These are phyloP conservation scores for Cichladusa arquata DNA, from an alignment of 2,113 vertebrate genomes.

Conservation along the genomic window DNA sequence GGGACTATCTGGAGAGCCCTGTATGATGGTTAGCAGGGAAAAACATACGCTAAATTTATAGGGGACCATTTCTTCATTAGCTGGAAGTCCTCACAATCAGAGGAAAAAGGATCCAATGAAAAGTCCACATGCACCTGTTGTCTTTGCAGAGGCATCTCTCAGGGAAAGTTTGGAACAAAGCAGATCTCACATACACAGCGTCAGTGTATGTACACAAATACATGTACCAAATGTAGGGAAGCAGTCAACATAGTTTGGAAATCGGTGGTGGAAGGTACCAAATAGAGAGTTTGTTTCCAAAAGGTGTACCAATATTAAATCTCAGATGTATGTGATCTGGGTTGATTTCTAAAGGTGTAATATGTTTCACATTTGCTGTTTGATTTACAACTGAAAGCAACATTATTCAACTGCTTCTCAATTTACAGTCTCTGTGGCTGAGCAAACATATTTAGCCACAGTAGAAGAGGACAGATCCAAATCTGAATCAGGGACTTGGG, in stretches of 20 bases:
- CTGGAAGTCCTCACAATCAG: neutral
- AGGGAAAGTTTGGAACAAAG: neutral
- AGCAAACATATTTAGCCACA: neutral
- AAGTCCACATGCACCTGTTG: neutral
- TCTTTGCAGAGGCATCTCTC: neutral
- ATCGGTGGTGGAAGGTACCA: neutral
- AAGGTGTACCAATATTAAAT: neutral
- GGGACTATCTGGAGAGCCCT: neutral
- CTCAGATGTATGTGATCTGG: neutral
- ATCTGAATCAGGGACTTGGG: neutral
- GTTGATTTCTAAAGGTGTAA: neutral
- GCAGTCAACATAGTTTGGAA: neutral
- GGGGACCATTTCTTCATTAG: neutral
- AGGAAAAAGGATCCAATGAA: neutral
- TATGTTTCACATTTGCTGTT: neutral
- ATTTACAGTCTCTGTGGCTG: neutral
- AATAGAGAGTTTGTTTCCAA: neutral
- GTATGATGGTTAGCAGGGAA: neutral
- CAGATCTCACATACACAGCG: fast-evolving
- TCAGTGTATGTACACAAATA: fast-evolving
- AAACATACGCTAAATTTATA: neutral
- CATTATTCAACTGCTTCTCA: neutral
- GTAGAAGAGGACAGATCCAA: neutral
- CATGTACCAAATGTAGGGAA: fast-evolving
- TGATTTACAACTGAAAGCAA: neutral